Evolutionary conservation across 2,113 vertebrate species (phyloP).

Genomic region (Zosterops lateralis): DNA sequence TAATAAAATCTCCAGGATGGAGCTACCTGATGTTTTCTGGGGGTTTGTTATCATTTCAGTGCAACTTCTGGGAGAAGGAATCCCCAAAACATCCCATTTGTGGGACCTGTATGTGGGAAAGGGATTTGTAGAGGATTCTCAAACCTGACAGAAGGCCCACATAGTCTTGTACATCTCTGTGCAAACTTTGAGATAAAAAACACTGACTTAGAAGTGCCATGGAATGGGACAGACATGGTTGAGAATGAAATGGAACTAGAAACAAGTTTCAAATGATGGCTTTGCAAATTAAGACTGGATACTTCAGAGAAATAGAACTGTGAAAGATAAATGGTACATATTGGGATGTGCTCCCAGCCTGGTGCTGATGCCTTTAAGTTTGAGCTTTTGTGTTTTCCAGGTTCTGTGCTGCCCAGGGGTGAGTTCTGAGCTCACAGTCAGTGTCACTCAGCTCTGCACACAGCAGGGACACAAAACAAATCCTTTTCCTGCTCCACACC

Average conservation of each 20-base stretch:
- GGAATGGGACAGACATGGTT: not conserved
- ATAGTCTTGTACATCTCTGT: not conserved
- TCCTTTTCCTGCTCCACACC: not conserved
- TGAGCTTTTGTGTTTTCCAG: accelerated
- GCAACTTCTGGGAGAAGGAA: not conserved
- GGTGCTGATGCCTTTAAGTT: not conserved
- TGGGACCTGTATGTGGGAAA: not conserved
- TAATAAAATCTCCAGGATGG: not conserved
- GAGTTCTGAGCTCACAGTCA: not conserved
- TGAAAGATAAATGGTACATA: not conserved
- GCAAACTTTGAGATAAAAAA: not conserved
- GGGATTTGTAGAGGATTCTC: not conserved
- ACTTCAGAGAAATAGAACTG: not conserved
- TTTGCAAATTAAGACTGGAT: not conserved
- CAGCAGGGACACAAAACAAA: not conserved
- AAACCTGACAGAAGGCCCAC: not conserved
- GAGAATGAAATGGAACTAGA: not conserved
- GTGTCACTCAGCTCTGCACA: not conserved
- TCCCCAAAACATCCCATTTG: not conserved
- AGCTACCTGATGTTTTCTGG: not conserved
- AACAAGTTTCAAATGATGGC: not conserved
- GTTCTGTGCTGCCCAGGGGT: not conserved
- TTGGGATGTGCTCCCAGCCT: not conserved
- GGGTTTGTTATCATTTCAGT: not conserved
- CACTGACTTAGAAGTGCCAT: not conserved